These are phyloP conservation scores for Elysia crispata DNA, from an alignment of 2,888 invertebrate species.

Conservation along the genomic window DNA sequence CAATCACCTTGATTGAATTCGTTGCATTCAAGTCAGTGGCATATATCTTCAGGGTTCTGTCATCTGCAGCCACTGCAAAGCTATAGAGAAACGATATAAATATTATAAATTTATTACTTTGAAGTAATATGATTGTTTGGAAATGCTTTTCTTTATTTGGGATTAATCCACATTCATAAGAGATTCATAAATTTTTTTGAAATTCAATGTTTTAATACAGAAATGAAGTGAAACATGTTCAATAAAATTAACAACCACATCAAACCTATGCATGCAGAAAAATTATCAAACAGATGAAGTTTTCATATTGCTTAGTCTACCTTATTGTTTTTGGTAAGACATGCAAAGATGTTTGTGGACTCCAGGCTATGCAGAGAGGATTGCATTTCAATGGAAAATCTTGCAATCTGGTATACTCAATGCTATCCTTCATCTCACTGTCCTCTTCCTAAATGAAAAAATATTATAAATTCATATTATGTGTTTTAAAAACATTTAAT, in stretches of 20 bases:
- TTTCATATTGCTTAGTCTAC: conserved; percentile 50
- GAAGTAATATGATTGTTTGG: no score
- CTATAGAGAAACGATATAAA: no score
- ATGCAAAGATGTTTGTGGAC: conserved; percentile 66
- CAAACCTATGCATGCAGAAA: no score
- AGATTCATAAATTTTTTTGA: background rate
- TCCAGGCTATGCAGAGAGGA: conserved; percentile 71
- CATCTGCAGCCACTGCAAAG: conserved; percentile 70
- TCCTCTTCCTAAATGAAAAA: conserved; percentile 64
- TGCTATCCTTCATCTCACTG: conserved; percentile 62
- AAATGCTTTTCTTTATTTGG: no score
- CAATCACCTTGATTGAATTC: conserved; percentile 59
- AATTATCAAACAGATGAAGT: no score
- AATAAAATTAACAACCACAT: no score
- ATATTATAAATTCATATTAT: no score
- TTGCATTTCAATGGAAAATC: conserved; percentile 69
- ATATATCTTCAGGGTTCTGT: conserved; percentile 67
- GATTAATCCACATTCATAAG: no score
- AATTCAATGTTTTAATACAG: background rate
- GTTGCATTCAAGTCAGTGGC: conserved; percentile 67
- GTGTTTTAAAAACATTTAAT: no score
- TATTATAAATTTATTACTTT: no score
- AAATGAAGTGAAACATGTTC: background rate
- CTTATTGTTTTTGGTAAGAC: conserved; percentile 60
- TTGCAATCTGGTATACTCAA: conserved; percentile 63